phyloP scores from a whole-genome alignment of 1,140 invertebrate genomes.

The Choristoneura fumiferana region DNA sequence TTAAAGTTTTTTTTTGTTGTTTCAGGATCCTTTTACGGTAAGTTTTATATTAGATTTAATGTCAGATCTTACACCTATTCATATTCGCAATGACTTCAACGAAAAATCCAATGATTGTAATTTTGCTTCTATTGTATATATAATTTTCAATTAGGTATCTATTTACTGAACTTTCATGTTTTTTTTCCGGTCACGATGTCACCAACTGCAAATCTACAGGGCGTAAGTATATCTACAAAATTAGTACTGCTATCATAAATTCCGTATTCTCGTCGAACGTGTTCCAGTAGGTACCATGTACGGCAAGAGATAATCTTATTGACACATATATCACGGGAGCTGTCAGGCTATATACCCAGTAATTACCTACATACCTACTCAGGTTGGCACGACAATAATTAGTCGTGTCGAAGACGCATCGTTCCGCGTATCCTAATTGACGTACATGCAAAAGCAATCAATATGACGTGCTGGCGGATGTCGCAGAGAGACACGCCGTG shows the following conservation, averaged over 20 bases:
- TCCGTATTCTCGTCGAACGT: too few relatives aligned
- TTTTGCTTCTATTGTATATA: too few relatives aligned
- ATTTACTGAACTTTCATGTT: neutral
- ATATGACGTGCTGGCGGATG: conserved; percentile 58
- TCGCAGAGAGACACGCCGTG: conserved; percentile 40
- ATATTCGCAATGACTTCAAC: too few relatives aligned
- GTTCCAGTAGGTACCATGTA: too few relatives aligned
- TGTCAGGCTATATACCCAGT: conserved; percentile 43
- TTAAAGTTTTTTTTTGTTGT: conserved; percentile 46
- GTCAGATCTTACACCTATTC: too few relatives aligned
- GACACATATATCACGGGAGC: conserved; percentile 49
- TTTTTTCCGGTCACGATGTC: conserved; percentile 22
- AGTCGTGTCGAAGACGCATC: conserved; percentile 66
- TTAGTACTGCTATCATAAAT: too few relatives aligned
- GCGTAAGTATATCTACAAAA: conserved; percentile 43
- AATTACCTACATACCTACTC: conserved; percentile 43
- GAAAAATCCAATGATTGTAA: too few relatives aligned
- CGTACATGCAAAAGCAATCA: conserved; percentile 74
- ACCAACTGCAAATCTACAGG: conserved; percentile 32
- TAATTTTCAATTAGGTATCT: too few relatives aligned
- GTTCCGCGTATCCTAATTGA: conserved; percentile 69
- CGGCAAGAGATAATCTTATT: conserved; percentile 22
- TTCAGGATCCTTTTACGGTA: conserved; percentile 73
- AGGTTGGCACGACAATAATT: conserved; percentile 68
- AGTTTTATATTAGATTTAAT: too few relatives aligned